Percentiles rank a stretch among this genome's conserved stretches.
phyloP scores from a whole-genome alignment of 1,140 invertebrate genomes.

The Drosophila chauvacae region DNA sequence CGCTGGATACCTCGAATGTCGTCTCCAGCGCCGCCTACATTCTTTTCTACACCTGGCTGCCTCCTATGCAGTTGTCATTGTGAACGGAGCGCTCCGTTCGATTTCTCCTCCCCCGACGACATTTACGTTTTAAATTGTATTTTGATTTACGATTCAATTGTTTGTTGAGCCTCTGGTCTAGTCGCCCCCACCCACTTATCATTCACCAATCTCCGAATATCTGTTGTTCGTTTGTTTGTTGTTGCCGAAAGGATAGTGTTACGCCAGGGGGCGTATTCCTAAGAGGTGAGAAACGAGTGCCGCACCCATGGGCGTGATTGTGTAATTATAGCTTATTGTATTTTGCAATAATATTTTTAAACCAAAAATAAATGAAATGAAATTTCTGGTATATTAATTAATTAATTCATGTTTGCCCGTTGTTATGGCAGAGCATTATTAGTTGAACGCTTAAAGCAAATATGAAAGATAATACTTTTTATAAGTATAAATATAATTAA shows the following conservation, averaged over 20 bases:
- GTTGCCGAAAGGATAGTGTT: slow-evolving; percentile 38
- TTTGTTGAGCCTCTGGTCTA: slow-evolving; percentile 47
- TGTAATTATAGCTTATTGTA: slow-evolving; percentile 59
- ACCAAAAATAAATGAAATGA: slow-evolving; percentile 81
- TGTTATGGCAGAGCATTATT: neutral
- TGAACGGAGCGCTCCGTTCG: slow-evolving; percentile 11
- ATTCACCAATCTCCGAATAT: slow-evolving; percentile 40
- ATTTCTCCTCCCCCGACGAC: neutral
- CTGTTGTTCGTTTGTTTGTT: slow-evolving; percentile 62
- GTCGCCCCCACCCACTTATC: slow-evolving; percentile 40
- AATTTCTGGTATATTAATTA: slow-evolving; percentile 60
- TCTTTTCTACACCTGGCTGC: slow-evolving; percentile 89
- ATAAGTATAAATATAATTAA: neutral
- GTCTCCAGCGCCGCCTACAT: slow-evolving; percentile 91
- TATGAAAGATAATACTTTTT: neutral
- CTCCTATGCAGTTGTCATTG: slow-evolving; percentile 43
- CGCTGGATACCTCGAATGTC: slow-evolving; percentile 89
- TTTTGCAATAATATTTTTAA: slow-evolving; percentile 73
- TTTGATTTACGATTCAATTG: slow-evolving; percentile 16
- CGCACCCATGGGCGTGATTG: slow-evolving; percentile 1
- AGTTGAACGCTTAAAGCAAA: neutral
- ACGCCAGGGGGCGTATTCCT: slow-evolving; percentile 25
- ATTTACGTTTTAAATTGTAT: slow-evolving; percentile 15
- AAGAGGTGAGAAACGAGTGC: slow-evolving; percentile 12
- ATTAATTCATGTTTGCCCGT: neutral